phyloP scores from a whole-genome alignment of 2,888 invertebrate genomes.

The Hetaerina titia region DNA sequence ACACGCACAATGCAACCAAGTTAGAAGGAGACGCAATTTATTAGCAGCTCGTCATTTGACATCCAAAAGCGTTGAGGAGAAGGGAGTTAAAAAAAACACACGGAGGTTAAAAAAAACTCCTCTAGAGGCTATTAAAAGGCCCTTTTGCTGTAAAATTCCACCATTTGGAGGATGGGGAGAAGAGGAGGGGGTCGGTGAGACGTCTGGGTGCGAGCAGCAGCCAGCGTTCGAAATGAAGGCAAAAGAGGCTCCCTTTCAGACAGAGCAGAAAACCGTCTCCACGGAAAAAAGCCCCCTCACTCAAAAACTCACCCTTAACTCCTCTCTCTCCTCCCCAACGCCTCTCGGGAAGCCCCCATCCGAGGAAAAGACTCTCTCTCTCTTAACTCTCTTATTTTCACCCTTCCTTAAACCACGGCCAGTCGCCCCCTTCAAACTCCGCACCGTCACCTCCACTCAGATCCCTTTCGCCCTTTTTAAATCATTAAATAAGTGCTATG shows the following conservation, averaged over 20 bases:
- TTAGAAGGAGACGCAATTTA: neutral
- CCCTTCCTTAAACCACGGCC: neutral
- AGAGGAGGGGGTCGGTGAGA: neutral
- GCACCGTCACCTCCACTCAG: too few relatives aligned
- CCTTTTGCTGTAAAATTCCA: neutral
- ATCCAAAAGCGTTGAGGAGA: neutral
- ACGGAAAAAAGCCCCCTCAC: neutral
- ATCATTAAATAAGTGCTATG: too few relatives aligned
- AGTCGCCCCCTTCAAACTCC: too few relatives aligned
- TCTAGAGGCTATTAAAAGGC: slow-evolving; percentile 1
- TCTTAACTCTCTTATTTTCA: neutral
- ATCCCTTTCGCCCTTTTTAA: too few relatives aligned
- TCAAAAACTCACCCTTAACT: neutral
- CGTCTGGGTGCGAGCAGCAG: neutral
- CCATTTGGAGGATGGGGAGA: neutral
- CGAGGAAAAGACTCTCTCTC: neutral
- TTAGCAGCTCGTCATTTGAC: neutral
- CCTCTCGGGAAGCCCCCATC: too few relatives aligned
- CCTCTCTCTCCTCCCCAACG: neutral
- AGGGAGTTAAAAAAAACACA: neutral
- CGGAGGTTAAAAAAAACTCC: neutral
- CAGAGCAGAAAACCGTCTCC: neutral
- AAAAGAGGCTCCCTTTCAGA: neutral
- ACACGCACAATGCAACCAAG: neutral
- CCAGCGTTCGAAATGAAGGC: neutral